Conservation (phyloP, 1,140 invertebrate species). For the Calosoma granatense region DNA sequence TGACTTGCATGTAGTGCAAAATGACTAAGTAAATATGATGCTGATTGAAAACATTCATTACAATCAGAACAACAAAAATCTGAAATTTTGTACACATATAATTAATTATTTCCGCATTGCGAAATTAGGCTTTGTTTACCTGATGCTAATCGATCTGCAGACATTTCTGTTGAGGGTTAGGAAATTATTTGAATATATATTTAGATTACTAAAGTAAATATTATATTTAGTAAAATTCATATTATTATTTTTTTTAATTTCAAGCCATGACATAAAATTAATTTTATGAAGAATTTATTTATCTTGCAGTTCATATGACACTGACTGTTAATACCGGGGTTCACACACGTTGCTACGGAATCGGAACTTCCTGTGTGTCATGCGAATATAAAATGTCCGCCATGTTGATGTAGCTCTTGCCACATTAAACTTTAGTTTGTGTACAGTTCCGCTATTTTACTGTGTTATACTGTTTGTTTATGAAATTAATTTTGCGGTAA, state of each 20-base stretch:
- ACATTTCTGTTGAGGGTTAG: conserved; percentile 1
- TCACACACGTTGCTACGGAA: neutral
- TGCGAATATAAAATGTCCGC: neutral
- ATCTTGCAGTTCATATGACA: too few species aligned
- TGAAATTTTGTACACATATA: conserved; percentile 15
- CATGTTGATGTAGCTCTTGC: neutral
- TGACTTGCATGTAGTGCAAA: conserved; percentile 25
- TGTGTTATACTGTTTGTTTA: too few species aligned
- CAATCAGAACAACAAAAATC: conserved; percentile 27
- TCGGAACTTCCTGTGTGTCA: conserved; percentile 2
- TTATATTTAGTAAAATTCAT: neutral
- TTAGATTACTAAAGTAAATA: neutral
- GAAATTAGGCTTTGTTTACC: neutral
- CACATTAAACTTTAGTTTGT: neutral
- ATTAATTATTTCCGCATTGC: neutral
- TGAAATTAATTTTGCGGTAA: too few species aligned
- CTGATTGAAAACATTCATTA: conserved; percentile 23
- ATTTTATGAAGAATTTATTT: neutral
- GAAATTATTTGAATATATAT: neutral
- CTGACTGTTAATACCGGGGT: neutral
- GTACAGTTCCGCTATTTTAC: too few species aligned
- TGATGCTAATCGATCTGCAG: neutral
- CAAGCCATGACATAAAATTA: neutral
- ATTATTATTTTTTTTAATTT: neutral
- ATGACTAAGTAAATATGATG: conserved; percentile 27